Evolutionary conservation across 2,888 invertebrate species (phyloP).

Genomic region (Aethes cnicana): DNA sequence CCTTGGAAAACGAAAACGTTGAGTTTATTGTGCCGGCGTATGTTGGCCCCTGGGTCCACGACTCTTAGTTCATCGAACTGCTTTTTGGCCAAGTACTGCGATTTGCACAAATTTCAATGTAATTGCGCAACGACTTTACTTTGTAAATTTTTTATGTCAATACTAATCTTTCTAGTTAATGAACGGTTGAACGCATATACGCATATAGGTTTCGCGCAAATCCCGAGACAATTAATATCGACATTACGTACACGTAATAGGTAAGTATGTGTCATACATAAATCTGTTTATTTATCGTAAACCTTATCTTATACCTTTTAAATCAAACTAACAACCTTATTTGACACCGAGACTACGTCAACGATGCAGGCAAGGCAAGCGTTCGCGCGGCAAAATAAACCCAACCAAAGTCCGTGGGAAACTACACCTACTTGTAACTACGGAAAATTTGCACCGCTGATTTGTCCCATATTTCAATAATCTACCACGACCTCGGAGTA

Average conservation of each 20-base stretch:
- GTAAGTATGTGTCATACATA: too few relatives aligned
- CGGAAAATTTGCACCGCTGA: slow-evolving; percentile 5
- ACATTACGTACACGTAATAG: too few relatives aligned
- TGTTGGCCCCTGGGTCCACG: slow-evolving; percentile 46
- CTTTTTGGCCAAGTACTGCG: slow-evolving; percentile 21
- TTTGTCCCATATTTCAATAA: background rate
- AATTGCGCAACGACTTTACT: slow-evolving; percentile 15
- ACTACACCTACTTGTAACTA: slow-evolving; percentile 32
- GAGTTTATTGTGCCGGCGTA: slow-evolving; percentile 25
- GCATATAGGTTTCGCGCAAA: background rate
- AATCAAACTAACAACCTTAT: slow-evolving; percentile 23
- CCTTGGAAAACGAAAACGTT: slow-evolving; percentile 53
- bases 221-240: slow-evolving; percentile 24
- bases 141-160: too few relatives aligned
- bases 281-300: too few relatives aligned
- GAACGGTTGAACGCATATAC: too few relatives aligned
- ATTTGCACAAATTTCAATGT: slow-evolving; percentile 15
- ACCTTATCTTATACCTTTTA: too few relatives aligned
- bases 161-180: too few relatives aligned
- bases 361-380: slow-evolving; percentile 36
- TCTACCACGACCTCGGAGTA: background rate
- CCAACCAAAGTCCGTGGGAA: slow-evolving; percentile 31
- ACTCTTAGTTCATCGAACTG: slow-evolving; percentile 44
- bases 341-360: slow-evolving; percentile 44
- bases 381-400: slow-evolving; percentile 26